A percentile compares a stretch with the other conserved stretches of the same genome.
Evolutionary conservation across 2,113 vertebrate genomes (phyloP).

Genomic region (Emydura subglobosa): DNA sequence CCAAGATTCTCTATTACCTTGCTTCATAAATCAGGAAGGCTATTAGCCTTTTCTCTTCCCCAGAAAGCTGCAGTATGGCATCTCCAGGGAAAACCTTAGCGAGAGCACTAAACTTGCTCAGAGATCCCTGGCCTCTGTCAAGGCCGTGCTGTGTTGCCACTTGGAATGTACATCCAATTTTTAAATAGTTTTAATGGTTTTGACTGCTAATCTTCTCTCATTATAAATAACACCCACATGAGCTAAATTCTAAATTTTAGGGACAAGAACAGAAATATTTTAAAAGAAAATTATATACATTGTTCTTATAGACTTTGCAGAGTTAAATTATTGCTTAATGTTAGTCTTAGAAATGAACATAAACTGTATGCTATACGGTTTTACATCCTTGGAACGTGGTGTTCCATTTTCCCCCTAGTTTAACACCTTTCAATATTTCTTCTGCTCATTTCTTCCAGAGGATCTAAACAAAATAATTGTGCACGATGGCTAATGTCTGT

Average conservation of each 20-base stretch:
- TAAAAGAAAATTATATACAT: constrained; percentile 28
- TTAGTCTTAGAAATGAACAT: constrained; percentile 3
- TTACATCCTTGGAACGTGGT: constrained; percentile 14
- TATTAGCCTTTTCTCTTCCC: not conserved
- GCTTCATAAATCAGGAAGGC: not conserved
- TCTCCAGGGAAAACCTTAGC: not conserved
- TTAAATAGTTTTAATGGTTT: not conserved
- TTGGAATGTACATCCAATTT: not conserved
- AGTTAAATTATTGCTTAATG: constrained; percentile 56
- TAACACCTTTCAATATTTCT: not conserved
- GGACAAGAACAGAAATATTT: constrained; percentile 40
- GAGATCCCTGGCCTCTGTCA: not conserved
- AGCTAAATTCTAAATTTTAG: constrained; percentile 6
- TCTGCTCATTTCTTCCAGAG: constrained; percentile 27
- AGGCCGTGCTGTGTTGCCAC: not conserved
- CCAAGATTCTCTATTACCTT: not conserved
- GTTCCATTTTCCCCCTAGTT: not conserved
- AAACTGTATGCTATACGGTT: constrained; percentile 12
- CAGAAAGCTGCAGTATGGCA: not conserved
- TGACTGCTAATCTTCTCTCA: not conserved
- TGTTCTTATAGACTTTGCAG: constrained; percentile 7
- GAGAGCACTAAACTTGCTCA: not conserved
- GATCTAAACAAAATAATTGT: not conserved
- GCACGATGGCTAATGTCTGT: constrained; percentile 11
- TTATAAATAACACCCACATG: not conserved